A percentile compares a stretch with the other conserved stretches of the same genome.
Conservation (phyloP, 2,888 invertebrate genomes). For the Coenonympha glycerion region DNA sequence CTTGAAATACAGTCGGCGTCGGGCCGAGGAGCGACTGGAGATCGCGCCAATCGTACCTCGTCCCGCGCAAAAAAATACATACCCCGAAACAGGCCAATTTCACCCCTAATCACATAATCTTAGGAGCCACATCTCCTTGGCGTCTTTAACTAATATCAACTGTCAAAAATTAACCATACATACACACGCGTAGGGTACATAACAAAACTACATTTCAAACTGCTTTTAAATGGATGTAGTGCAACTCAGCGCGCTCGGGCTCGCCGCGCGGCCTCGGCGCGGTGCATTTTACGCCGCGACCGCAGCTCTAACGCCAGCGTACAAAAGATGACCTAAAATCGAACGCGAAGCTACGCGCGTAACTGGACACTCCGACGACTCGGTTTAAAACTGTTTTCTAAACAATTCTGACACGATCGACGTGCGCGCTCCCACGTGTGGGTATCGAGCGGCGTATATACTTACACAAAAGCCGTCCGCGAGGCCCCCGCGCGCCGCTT, state of each 20-base stretch:
- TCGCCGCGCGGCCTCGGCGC: constrained; percentile 71
- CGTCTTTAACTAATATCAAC: constrained; percentile 63
- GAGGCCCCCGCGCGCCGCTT: constrained; percentile 71
- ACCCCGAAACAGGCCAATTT: constrained; percentile 51
- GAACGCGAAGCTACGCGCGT: constrained; percentile 60
- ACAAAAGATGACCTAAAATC: constrained; percentile 76
- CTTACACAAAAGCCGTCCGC: constrained; percentile 68
- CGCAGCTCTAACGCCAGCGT: constrained; percentile 63
- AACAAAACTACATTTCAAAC: constrained; percentile 68
- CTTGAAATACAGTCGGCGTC: constrained; percentile 60
- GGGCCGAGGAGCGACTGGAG: constrained; percentile 46
- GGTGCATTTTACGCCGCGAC: constrained; percentile 70
- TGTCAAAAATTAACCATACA: constrained; percentile 75
- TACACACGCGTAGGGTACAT: constrained; percentile 67
- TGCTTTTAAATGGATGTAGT: constrained; percentile 64
- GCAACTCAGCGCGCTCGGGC: constrained; percentile 59
- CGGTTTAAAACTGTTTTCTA: constrained; percentile 61
- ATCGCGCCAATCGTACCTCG: constrained; percentile 61
- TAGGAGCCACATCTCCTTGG: constrained; percentile 62
- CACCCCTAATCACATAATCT: constrained; percentile 47
- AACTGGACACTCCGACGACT: constrained; percentile 44
- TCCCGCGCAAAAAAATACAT: constrained; percentile 67
- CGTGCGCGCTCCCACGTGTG: constrained; percentile 43
- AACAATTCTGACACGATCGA: constrained; percentile 57
- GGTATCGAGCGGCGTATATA: constrained; percentile 50